Percentiles rank a stretch among this genome's conserved stretches.
Evolutionary conservation across 2,797 vertebrate species (phyloP).

Genomic region (Sebastes hopkinsi): DNA sequence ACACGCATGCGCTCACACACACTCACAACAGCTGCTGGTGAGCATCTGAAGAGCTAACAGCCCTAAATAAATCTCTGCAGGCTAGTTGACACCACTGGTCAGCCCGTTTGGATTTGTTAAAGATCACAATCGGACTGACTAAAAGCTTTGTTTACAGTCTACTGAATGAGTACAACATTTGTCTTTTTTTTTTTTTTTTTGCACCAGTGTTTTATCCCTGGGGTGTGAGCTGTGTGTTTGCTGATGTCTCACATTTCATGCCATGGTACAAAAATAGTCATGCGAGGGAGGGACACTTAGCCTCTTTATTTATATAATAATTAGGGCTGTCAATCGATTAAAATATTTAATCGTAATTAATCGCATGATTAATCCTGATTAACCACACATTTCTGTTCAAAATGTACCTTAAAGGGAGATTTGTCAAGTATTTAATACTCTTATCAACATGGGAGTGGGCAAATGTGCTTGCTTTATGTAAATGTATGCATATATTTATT

Average conservation of each 20-base stretch:
- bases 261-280: conserved; percentile 46
- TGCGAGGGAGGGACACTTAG: not conserved
- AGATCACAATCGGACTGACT: not conserved
- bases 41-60: conserved; percentile 26
- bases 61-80: conserved; percentile 53
- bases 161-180: not conserved
- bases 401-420: too few species aligned
- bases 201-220: not conserved
- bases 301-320: not conserved
- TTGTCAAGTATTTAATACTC: too few species aligned
- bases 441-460: too few species aligned
- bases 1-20: conserved; percentile 5
- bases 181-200: too few species aligned
- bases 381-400: too few species aligned
- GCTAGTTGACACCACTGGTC: conserved; percentile 25
- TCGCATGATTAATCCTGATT: not conserved
- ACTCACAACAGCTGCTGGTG: conserved; percentile 66
- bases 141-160: not conserved
- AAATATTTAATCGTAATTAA: not conserved
- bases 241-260: conserved; percentile 42
- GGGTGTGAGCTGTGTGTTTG: not conserved
- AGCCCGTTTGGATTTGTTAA: not conserved
- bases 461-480: too few species aligned
- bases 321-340: too few species aligned
- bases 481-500: too few species aligned